A percentile compares a stretch with the other conserved stretches of the same genome.
phyloP scores from a whole-genome alignment of 2,888 invertebrate species.

The Epinotia ramella region DNA sequence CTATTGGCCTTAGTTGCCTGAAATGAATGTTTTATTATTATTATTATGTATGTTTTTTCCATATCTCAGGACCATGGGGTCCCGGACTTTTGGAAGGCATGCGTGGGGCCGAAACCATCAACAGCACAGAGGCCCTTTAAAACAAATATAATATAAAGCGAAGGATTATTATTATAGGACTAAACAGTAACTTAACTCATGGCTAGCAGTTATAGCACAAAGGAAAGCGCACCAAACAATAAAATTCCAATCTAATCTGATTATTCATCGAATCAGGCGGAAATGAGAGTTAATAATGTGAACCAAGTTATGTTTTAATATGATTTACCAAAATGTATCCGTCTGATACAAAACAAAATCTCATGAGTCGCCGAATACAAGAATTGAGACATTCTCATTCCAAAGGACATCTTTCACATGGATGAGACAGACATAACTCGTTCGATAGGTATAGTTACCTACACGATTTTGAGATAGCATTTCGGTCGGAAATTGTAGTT shows the following conservation, averaged over 20 bases:
- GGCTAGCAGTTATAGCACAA: background rate
- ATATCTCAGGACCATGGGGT: too few relatives aligned
- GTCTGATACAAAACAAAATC: slow-evolving; percentile 50
- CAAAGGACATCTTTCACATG: slow-evolving; percentile 63
- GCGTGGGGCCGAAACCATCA: too few relatives aligned
- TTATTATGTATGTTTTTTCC: too few relatives aligned
- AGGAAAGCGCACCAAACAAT: background rate
- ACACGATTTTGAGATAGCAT: background rate
- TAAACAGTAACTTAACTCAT: background rate
- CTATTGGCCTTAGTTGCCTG: too few relatives aligned
- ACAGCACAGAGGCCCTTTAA: too few relatives aligned
- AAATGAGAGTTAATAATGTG: background rate
- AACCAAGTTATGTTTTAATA: background rate
- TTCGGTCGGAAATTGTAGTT: background rate
- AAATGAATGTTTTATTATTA: too few relatives aligned
- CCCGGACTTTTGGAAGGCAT: too few relatives aligned
- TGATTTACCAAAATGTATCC: background rate
- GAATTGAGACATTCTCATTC: slow-evolving; percentile 58
- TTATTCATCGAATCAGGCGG: background rate
- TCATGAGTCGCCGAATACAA: slow-evolving; percentile 48
- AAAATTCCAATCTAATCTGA: background rate
- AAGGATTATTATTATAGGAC: too few relatives aligned
- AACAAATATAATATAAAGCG: too few relatives aligned
- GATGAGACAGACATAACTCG: background rate
- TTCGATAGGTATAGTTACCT: background rate